phyloP scores from a whole-genome alignment of 2,888 invertebrate genomes.

The Plagodis dolabraria region DNA sequence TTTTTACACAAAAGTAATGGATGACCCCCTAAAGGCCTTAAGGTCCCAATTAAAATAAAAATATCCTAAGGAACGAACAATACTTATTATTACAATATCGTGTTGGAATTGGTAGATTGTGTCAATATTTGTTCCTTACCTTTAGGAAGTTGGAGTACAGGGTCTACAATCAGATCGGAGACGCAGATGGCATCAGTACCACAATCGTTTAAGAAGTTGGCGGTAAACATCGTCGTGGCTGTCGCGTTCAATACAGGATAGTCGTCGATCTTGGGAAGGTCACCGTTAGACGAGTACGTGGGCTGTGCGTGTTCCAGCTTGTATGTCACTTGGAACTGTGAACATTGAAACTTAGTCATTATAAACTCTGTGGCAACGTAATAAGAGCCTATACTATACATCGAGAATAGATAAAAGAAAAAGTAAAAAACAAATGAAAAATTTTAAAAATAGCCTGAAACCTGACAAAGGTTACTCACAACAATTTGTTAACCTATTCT shows the following conservation, averaged over 20 bases:
- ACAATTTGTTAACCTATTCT: too few relatives aligned
- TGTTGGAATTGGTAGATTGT: neutral
- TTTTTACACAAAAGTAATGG: too few relatives aligned
- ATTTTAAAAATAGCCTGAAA: too few relatives aligned
- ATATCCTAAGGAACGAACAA: neutral
- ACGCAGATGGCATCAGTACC: slow-evolving; percentile 94
- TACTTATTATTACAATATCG: neutral
- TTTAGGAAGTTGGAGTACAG: slow-evolving; percentile 85
- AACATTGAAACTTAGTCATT: neutral
- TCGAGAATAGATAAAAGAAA: too few relatives aligned
- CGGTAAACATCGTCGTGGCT: slow-evolving; percentile 91
- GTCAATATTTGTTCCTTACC: slow-evolving; percentile 58
- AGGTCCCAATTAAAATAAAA: too few relatives aligned
- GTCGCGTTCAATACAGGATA: slow-evolving; percentile 96
- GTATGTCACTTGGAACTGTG: slow-evolving; percentile 92
- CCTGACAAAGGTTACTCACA: too few relatives aligned
- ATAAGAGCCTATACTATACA: too few relatives aligned
- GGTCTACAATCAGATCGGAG: slow-evolving; percentile 90
- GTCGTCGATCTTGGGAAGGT: slow-evolving; percentile 89
- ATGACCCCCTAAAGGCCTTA: too few relatives aligned
- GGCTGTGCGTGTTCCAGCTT: slow-evolving; percentile 90
- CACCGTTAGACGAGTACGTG: slow-evolving; percentile 73
- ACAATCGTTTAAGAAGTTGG: slow-evolving; percentile 96
- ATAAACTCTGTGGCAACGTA: too few relatives aligned
- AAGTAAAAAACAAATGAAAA: too few relatives aligned